Evolutionary conservation across 2,888 invertebrate genomes (phyloP), one percentile per base, ranked within the genome.

Genomic region (Blastobasis adustella): DNA sequence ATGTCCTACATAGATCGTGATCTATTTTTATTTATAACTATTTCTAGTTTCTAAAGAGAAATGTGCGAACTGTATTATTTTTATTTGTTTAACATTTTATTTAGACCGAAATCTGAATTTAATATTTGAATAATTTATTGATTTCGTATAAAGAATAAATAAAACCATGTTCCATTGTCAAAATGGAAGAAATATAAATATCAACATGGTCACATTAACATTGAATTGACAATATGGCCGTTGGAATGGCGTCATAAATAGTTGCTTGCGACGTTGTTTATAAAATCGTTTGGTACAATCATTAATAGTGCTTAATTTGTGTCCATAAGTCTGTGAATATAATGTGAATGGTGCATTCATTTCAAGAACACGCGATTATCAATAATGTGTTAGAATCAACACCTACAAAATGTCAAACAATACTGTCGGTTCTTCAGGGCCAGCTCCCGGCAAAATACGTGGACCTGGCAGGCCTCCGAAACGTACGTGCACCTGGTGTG

Each of bases 401-500:
- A 52, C 54, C 63, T 55, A 62, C 60, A 72, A 83, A 65, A 87
- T 87, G 87, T 82, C 87, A 73, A 87, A 86, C 74, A 87, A 86
- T 67, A 84, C 86, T 63, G 87, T 88, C 82, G 87, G 87, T 71
- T 87, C 87, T 59, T 86, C 87, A 64, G 87, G 87, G 67, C 86
- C 86, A 70, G 82, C 86, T 86, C 87, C 88, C 86, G 89, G 89
- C 77, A 91, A 91, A 84, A 82, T 89, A 76, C 84, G 90, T 82
- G 92, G 92, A 69, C 93, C 93, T 69, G 95, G 95, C 56, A 92
- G 95, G 67, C 95, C 95, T 53, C 94, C 95, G 9, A 95, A 95
- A 79, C 92, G 93, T 63, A 92, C 91, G 58, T 96, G 96, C 79
- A 95, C 95, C 23, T 96, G 96, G 96, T 96, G 96, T 75, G 94